These are phyloP conservation scores for Aptenodytes patagonicus DNA, from an alignment of 2,113 vertebrate species.

Conservation along the genomic window DNA sequence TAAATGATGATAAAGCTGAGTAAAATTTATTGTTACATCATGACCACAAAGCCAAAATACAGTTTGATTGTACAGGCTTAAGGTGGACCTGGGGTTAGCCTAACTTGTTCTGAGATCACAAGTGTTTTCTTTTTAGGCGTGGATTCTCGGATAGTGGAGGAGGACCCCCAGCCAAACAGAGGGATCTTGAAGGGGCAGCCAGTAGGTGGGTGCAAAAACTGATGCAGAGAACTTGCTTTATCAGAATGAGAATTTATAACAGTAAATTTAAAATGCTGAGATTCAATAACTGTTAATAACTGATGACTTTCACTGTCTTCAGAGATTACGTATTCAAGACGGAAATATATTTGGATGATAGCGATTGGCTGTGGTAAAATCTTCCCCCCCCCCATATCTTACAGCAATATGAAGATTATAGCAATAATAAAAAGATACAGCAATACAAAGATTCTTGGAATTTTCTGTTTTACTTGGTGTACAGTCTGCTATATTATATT, in stretches of 20 bases:
- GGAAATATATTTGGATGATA: background rate
- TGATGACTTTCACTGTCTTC: background rate
- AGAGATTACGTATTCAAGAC: background rate
- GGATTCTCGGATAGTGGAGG: constrained; percentile 95
- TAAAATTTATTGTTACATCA: background rate
- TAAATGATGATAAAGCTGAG: background rate
- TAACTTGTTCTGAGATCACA: background rate
- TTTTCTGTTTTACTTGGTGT: background rate
- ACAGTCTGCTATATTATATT: background rate
- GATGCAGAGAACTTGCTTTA: background rate
- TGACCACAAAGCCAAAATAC: background rate
- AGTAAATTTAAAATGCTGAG: background rate
- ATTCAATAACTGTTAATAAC: background rate
- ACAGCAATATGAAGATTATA: background rate
- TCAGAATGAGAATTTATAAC: background rate
- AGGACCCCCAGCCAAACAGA: constrained; percentile 98
- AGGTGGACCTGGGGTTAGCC: background rate
- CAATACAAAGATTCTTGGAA: background rate
- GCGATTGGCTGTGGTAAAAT: background rate
- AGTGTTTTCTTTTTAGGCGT: constrained; percentile 78
- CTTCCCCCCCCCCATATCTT: background rate
- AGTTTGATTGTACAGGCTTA: background rate
- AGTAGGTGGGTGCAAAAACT: constrained; percentile 79
- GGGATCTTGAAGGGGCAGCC: constrained; percentile 94
- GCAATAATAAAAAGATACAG: background rate